A percentile compares a stretch with the other conserved stretches of the same genome.
Conservation (phyloP, 2,888 invertebrate genomes). For the Heteromurus nitidus region DNA sequence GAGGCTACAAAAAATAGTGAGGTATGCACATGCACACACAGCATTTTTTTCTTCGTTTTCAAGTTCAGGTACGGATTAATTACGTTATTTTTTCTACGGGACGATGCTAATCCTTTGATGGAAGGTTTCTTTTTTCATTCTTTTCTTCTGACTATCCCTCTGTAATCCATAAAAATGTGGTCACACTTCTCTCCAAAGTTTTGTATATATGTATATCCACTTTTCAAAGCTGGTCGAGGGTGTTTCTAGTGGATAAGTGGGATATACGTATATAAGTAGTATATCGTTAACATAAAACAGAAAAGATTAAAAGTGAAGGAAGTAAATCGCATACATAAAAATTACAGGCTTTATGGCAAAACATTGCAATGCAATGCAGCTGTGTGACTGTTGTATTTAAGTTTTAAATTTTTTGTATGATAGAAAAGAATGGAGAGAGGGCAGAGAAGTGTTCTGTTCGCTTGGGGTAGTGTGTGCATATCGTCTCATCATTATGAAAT, state of each 20-base stretch:
- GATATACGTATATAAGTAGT: too few species aligned
- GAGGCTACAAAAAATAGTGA: constrained; percentile 3
- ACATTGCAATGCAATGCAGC: constrained; percentile 8
- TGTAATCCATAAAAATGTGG: constrained; percentile 50
- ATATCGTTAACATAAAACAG: neutral
- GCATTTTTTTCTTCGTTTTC: neutral
- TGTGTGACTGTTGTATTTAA: neutral
- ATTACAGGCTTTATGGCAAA: constrained; percentile 3
- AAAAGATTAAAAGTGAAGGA: constrained; percentile 23
- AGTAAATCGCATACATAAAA: constrained; percentile 1
- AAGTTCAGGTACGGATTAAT: constrained; percentile 51
- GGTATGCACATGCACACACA: constrained; percentile 10
- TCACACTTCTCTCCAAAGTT: constrained; percentile 34
- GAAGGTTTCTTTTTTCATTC: constrained; percentile 21
- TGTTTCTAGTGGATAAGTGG: constrained; percentile 6
- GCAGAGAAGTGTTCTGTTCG: constrained; percentile 47
- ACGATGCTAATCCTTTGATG: constrained; percentile 48
- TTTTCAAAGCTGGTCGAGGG: neutral
- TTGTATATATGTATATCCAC: neutral
- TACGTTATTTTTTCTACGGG: constrained; percentile 41
- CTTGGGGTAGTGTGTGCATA: too few species aligned
- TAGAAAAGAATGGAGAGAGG: neutral
- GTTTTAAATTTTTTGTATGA: too few species aligned
- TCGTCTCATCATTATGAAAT: too few species aligned
- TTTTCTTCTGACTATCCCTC: neutral